Conservation (phyloP, 2,888 invertebrate genomes). For the Caenorhabditis plicata region DNA sequence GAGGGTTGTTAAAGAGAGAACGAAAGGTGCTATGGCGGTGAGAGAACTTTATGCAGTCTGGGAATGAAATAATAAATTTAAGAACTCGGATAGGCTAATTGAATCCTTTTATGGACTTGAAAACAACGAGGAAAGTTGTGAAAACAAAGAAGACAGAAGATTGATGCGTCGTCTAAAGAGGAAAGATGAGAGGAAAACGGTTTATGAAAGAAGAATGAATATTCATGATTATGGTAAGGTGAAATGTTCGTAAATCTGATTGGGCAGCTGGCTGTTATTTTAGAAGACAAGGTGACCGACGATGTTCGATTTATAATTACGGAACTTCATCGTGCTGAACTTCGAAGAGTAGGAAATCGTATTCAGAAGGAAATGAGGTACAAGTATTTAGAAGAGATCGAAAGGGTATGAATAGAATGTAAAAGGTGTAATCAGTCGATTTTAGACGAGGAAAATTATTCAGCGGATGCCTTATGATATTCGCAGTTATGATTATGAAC, state of each 20-base stretch:
- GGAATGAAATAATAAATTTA: neutral
- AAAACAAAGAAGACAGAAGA: neutral
- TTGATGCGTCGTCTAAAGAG: constrained; percentile 3
- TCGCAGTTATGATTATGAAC: too few relatives aligned
- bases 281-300: too few relatives aligned
- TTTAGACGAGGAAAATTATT: too few relatives aligned
- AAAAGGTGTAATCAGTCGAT: too few relatives aligned
- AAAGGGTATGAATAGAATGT: too few relatives aligned
- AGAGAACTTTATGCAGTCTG: neutral
- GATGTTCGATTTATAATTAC: too few relatives aligned
- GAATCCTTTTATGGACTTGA: too few relatives aligned
- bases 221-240: neutral
- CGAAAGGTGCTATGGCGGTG: constrained; percentile 10
- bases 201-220: neutral
- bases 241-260: too few relatives aligned
- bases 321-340: constrained; percentile 4
- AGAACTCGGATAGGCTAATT: too few relatives aligned
- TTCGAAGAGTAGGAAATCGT: constrained; percentile 13
- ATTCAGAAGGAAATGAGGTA: constrained; percentile 6
- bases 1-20: constrained; percentile 10
- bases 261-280: too few relatives aligned
- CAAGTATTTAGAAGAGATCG: constrained; percentile 11
- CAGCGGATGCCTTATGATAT: too few relatives aligned
- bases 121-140: constrained; percentile 5
- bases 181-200: neutral